Conservation (phyloP, 2,888 invertebrate species). For the Vandiemenella viatica region DNA sequence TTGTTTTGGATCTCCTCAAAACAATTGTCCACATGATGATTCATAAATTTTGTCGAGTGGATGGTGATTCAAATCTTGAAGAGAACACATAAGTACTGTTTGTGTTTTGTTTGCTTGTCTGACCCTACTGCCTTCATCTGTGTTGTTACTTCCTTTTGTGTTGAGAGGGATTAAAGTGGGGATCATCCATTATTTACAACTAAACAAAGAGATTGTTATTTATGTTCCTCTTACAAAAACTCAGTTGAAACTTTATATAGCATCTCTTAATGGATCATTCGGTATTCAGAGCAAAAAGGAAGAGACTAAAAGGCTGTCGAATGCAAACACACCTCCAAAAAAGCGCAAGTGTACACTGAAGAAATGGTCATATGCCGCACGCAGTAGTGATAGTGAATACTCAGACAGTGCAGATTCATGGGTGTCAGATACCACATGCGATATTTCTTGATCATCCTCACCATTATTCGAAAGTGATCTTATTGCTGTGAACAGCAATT, state of each 20-base stretch:
- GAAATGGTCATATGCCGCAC: no score
- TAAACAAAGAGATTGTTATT: conserved; percentile 49
- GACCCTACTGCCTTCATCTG: no score
- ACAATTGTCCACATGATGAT: conserved; percentile 37
- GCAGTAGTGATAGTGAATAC: no score
- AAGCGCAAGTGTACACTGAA: background rate
- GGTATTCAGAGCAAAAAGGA: background rate
- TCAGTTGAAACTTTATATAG: conserved; percentile 41
- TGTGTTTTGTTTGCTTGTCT: conserved; percentile 46
- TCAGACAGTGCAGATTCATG: no score
- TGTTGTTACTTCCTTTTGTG: no score
- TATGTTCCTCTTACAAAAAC: conserved; percentile 42
- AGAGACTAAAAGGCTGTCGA: background rate
- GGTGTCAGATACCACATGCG: no score
- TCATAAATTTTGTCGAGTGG: conserved; percentile 36
- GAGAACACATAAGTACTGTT: conserved; percentile 32
- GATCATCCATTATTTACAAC: conserved; percentile 44
- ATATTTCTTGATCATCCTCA: no score
- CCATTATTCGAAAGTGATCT: no score
- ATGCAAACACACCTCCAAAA: background rate
- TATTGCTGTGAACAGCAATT: no score
- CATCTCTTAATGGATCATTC: conserved; percentile 33
- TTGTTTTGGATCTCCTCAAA: conserved; percentile 48
- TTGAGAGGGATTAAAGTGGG: conserved; percentile 49
- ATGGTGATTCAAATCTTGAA: conserved; percentile 34